A percentile compares a stretch with the other conserved stretches of the same genome.
Evolutionary conservation across 2,888 invertebrate species (phyloP).

Genomic region (Hydrotaea cyrtoneurina): DNA sequence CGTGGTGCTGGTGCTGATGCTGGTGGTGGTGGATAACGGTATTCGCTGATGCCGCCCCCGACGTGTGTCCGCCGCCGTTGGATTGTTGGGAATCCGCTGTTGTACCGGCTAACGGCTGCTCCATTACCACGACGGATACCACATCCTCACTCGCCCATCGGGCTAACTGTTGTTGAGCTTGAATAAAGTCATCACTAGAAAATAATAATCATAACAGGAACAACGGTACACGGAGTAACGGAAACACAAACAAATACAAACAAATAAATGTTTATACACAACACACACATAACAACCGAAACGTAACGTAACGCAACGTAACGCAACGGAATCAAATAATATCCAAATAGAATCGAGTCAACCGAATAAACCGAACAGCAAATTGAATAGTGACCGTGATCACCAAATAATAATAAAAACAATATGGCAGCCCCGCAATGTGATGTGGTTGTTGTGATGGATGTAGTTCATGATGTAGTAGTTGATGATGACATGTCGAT

Average conservation of each 20-base stretch:
- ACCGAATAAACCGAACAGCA: conserved; percentile 14
- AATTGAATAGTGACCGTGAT: conserved; percentile 10
- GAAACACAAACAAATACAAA: conserved; percentile 62
- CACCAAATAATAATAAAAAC: conserved; percentile 26
- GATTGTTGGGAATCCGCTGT: conserved; percentile 81
- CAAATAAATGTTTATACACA: conserved; percentile 45
- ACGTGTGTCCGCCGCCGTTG: conserved; percentile 82
- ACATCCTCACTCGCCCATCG: conserved; percentile 96
- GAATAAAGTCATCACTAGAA: conserved; percentile 98
- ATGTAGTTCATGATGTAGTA: conserved; percentile 39
- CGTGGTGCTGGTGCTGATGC: conserved; percentile 80
- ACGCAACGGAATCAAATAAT: conserved; percentile 3
- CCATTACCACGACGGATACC: conserved; percentile 84
- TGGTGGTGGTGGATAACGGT: conserved; percentile 82
- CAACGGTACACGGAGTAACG: conserved; percentile 83
- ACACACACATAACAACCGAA: conserved; percentile 42
- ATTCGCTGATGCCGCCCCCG: conserved; percentile 82
- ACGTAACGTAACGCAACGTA: conserved; percentile 35
- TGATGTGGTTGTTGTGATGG: conserved; percentile 37
- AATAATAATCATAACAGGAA: conserved; percentile 90
- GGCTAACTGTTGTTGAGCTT: conserved; percentile 97
- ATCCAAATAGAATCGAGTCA: not conserved
- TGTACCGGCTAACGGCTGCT: conserved; percentile 78
- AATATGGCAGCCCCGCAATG: conserved; percentile 42
- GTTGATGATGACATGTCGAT: conserved; percentile 47